phyloP scores from a whole-genome alignment of 2,113 vertebrate genomes.

The Uria aalge region DNA sequence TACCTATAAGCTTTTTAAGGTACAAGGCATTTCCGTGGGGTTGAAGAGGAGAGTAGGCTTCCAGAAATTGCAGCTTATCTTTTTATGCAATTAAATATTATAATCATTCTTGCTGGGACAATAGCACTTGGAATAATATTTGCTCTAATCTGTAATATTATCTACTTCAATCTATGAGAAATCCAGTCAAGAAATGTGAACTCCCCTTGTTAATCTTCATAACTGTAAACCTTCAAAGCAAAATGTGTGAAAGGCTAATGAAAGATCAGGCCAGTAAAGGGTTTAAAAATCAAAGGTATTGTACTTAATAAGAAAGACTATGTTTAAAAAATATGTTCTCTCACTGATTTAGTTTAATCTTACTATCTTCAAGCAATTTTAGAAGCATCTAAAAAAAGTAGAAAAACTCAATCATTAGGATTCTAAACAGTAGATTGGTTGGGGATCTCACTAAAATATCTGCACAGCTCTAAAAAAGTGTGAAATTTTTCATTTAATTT shows the following conservation, averaged over 20 bases:
- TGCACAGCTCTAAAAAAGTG: neutral
- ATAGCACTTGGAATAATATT: neutral
- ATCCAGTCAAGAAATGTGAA: neutral
- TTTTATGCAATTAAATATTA: neutral
- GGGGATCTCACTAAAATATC: neutral
- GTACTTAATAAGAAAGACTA: neutral
- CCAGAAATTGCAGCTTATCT: neutral
- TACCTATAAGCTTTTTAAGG: neutral
- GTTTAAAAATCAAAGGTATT: neutral
- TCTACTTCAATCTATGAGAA: neutral
- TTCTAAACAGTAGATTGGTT: neutral
- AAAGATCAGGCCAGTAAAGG: neutral
- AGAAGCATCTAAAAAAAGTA: neutral
- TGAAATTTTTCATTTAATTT: neutral
- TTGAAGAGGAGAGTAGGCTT: neutral
- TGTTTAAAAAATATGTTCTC: neutral
- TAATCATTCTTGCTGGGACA: neutral
- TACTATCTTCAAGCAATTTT: neutral
- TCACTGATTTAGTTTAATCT: neutral
- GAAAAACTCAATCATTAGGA: neutral
- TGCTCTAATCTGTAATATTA: neutral
- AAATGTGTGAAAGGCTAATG: neutral
- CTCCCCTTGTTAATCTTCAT: neutral
- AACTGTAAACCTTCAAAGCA: neutral
- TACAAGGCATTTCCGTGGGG: neutral